Conservation (phyloP, 2,113 vertebrate genomes). For the Geococcyx californianus region DNA sequence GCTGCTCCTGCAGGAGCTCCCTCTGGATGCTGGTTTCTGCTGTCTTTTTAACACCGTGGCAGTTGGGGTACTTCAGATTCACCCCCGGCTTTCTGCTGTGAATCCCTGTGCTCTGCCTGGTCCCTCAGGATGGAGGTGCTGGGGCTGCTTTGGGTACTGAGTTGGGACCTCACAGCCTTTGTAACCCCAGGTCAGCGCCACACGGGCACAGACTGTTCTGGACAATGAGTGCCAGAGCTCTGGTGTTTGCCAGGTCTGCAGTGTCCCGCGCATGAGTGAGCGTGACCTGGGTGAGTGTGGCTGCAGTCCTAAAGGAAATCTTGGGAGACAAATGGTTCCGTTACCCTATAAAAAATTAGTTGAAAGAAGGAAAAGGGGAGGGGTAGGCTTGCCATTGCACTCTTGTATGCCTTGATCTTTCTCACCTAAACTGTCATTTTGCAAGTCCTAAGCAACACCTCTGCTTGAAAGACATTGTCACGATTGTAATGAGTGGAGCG, state of each 20-base stretch:
- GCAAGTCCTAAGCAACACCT: background rate
- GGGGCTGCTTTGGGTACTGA: background rate
- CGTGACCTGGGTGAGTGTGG: accelerated
- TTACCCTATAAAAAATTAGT: background rate
- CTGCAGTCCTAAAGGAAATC: background rate
- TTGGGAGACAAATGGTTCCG: accelerated
- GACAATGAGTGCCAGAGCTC: background rate
- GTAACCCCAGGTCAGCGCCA: accelerated
- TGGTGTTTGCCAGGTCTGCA: background rate
- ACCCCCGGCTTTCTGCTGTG: accelerated
- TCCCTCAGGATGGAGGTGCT: background rate
- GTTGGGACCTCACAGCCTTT: background rate
- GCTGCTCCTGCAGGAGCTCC: background rate
- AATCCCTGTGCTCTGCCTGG: background rate
- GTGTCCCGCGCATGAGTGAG: accelerated
- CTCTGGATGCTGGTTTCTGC: accelerated
- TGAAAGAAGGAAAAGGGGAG: background rate
- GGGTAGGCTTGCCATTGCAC: accelerated
- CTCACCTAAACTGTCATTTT: background rate
- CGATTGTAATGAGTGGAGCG: no score
- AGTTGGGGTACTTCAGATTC: background rate
- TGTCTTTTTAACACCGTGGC: background rate
- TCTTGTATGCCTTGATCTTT: background rate
- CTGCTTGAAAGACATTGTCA: accelerated
- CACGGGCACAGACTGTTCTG: accelerated